Evolutionary conservation across 1,140 invertebrate genomes (phyloP).

Genomic region (Gerris buenoi): DNA sequence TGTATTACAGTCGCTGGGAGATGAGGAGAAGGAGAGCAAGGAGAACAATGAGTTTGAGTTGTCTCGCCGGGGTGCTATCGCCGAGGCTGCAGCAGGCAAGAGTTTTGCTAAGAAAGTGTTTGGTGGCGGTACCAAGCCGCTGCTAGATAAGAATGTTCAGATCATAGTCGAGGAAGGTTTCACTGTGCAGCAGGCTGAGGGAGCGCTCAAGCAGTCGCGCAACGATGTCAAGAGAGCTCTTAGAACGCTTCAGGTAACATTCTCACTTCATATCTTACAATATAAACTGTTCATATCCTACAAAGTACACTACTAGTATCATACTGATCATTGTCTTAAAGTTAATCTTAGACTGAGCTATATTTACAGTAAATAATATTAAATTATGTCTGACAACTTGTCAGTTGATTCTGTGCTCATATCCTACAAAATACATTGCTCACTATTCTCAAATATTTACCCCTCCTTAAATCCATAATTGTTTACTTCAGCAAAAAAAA

Average conservation of each 20-base stretch:
- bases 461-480: too few species aligned
- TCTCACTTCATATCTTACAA: too few species aligned
- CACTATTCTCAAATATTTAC: too few species aligned
- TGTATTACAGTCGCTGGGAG: constrained; percentile 24
- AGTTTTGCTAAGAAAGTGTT: constrained; percentile 46
- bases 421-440: too few species aligned
- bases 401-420: too few species aligned
- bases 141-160: constrained; percentile 62
- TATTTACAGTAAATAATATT: too few species aligned
- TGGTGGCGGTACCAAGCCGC: constrained; percentile 47
- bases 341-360: too few species aligned
- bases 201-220: constrained; percentile 49
- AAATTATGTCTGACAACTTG: too few species aligned
- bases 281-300: too few species aligned
- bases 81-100: constrained; percentile 49
- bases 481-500: too few species aligned
- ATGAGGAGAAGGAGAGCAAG: constrained; percentile 15
- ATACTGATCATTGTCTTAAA: too few species aligned
- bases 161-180: constrained; percentile 67
- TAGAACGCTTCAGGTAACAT: constrained; percentile 44
- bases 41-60: constrained; percentile 65
- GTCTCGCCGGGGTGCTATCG: constrained; percentile 70
- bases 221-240: constrained; percentile 60
- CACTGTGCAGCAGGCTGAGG: constrained; percentile 56
- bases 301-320: too few species aligned